Percentiles rank a stretch among this genome's conserved stretches.
Conservation (phyloP, 2,888 invertebrate genomes). For the Ectemnius continuus region DNA sequence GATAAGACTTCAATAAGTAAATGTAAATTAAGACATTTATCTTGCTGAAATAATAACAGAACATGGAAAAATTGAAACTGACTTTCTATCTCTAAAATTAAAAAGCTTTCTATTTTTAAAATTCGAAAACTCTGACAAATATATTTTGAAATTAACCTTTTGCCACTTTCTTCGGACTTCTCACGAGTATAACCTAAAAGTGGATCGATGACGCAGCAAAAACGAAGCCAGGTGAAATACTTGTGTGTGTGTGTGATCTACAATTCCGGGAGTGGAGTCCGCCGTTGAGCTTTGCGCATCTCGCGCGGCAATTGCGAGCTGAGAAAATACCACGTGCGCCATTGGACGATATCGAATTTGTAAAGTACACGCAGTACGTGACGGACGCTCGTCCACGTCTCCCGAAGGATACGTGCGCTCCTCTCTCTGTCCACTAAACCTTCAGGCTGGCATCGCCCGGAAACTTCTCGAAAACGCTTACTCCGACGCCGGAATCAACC, state of each 20-base stretch:
- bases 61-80: no score
- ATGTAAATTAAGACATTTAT: no score
- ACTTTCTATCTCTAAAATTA: no score
- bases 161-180: no score
- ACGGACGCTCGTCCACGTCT: constrained; percentile 4
- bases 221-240: not conserved
- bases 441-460: not conserved
- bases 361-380: constrained; percentile 7
- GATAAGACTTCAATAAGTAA: no score
- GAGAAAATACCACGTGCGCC: constrained; percentile 10
- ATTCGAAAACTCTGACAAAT: no score
- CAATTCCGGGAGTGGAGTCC: not conserved
- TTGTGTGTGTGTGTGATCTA: not conserved
- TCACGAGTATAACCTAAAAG: no score
- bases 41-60: no score
- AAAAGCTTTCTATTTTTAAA: no score
- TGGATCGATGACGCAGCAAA: not conserved
- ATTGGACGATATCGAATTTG: constrained; percentile 8
- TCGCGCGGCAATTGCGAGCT: constrained; percentile 1
- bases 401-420: not conserved
- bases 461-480: constrained; percentile 2
- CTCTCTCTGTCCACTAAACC: not conserved
- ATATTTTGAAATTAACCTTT: no score
- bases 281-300: not conserved
- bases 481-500: not conserved